Evolutionary conservation across 2,113 vertebrate species (phyloP).

Genomic region (Cryptomyrus ogoouensis): DNA sequence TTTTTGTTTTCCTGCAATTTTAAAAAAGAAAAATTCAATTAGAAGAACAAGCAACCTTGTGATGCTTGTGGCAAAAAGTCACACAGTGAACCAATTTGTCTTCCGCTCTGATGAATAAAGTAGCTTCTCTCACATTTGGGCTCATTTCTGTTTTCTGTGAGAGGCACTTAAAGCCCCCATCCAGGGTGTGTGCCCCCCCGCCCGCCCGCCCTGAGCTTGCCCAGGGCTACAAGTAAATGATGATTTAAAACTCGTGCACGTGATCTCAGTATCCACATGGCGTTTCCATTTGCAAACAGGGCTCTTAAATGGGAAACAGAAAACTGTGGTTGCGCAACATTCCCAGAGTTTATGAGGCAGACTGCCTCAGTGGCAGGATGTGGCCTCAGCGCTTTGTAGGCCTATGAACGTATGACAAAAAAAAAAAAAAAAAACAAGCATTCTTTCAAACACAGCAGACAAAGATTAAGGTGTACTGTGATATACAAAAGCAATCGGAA

Average conservation of each 20-base stretch:
- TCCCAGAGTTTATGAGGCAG: conserved; percentile 7
- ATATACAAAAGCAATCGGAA: not conserved
- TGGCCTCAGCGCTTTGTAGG: not conserved
- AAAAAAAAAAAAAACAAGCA: not conserved
- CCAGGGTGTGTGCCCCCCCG: conserved; percentile 14
- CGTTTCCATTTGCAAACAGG: conserved; percentile 12
- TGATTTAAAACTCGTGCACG: conserved; percentile 29
- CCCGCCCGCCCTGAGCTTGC: not conserved
- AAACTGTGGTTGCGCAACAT: not conserved
- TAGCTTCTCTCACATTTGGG: conserved; percentile 28
- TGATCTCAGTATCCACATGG: conserved; percentile 15
- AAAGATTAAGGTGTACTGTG: conserved; percentile 1
- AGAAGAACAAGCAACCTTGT: conserved; percentile 20
- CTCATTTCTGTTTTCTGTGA: conserved; percentile 30
- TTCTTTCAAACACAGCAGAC: not conserved
- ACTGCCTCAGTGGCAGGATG: not conserved
- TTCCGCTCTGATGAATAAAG: conserved; percentile 30
- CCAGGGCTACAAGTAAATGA: conserved; percentile 30
- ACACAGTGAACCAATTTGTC: conserved; percentile 33
- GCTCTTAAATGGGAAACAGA: conserved; percentile 7
- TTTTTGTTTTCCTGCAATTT: not conserved
- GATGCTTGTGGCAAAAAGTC: conserved; percentile 24
- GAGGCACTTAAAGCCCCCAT: conserved; percentile 29
- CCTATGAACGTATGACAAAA: not conserved
- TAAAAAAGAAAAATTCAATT: conserved; percentile 25